Percentiles rank a stretch among this genome's conserved stretches.
Conservation (phyloP, 1,140 invertebrate species). For the Brachionus manjavacas region DNA sequence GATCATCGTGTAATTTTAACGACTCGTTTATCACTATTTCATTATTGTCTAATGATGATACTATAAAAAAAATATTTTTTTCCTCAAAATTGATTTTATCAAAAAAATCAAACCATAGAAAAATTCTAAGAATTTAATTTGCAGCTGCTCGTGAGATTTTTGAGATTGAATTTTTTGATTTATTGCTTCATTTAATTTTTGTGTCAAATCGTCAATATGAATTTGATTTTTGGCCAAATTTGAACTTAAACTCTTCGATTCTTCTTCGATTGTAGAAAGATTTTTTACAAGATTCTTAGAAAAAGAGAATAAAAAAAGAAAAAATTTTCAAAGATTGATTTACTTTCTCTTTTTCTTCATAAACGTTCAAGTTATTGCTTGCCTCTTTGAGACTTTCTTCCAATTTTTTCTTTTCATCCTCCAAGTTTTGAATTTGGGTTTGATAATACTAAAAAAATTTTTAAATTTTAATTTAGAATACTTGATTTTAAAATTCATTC, state of each 20-base stretch:
- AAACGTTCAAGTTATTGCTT: not conserved
- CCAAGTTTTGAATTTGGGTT: not conserved
- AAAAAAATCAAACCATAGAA: not conserved
- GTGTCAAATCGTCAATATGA: not conserved
- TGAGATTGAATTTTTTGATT: slow-evolving; percentile 8
- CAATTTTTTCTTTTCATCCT: not conserved
- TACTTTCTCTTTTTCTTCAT: not conserved
- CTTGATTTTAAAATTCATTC: no score
- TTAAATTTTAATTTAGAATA: not conserved
- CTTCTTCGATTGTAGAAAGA: not conserved
- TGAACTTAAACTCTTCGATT: not conserved
- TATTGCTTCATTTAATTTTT: slow-evolving; percentile 8
- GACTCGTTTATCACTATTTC: slow-evolving; percentile 3
- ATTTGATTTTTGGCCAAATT: not conserved
- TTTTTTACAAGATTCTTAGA: not conserved
- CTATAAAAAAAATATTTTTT: not conserved
- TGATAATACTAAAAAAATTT: not conserved
- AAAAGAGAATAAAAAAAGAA: not conserved
- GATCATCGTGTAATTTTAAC: not conserved
- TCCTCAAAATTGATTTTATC: not conserved
- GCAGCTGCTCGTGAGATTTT: not conserved
- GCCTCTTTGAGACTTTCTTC: not conserved
- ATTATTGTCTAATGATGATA: not conserved
- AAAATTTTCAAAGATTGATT: not conserved
- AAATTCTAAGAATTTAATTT: not conserved